These are phyloP conservation scores for Seladonia tumulorum DNA, from an alignment of 2,888 invertebrate species.

Conservation along the genomic window DNA sequence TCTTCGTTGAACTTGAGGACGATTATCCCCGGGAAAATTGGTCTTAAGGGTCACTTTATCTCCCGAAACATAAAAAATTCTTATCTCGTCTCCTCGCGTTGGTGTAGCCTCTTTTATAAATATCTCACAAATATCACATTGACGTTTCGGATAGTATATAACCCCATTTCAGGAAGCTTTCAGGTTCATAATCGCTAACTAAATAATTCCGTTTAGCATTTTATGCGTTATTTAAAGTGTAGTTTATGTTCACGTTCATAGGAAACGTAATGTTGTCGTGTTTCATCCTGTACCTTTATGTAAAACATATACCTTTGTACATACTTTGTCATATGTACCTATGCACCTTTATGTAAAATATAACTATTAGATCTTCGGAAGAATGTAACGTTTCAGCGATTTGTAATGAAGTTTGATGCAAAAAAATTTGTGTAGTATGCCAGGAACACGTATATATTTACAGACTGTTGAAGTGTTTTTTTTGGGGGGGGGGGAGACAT, in stretches of 20 bases:
- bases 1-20: not conserved
- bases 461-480: not conserved
- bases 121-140: not conserved
- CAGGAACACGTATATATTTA: not conserved
- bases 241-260: not conserved
- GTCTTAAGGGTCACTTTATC: not conserved
- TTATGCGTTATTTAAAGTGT: not conserved
- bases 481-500: not conserved
- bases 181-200: not conserved
- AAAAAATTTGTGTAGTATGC: not conserved
- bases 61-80: not conserved
- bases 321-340: no score
- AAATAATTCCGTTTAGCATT: not conserved
- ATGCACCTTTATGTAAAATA: no score
- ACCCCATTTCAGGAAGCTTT: not conserved
- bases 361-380: not conserved
- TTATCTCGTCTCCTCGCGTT: not conserved
- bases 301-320: no score
- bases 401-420: not conserved
- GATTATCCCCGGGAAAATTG: constrained; percentile 21
- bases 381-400: not conserved
- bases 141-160: no score
- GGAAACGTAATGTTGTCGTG: not conserved
- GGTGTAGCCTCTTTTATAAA: not conserved
- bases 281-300: not conserved